Evolutionary conservation across 2,797 vertebrate species (phyloP), one percentile per base, ranked within the genome.

Genomic region (Macroramphosus scolopax): DNA sequence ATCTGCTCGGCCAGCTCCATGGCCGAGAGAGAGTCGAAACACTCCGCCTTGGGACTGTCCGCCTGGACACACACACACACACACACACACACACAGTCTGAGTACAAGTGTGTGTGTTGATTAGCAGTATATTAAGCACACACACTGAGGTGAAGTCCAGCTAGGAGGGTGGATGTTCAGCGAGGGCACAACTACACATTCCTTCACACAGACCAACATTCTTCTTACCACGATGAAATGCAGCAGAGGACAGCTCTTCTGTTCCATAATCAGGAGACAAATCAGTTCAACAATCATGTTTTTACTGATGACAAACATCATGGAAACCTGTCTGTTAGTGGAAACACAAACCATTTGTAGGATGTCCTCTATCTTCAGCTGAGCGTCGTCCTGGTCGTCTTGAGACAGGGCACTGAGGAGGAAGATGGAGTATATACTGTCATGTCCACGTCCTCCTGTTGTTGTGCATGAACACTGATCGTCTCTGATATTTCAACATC

Each of bases 1-100:
- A 98, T 95, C 85, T 98, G 96, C 47, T 98, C 96, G 0, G 96
- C 96, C 60, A 98, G 84, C 62, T 97, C 95, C 93, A 98, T 95
- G 15, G 94, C 95, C 0, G 95, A 95, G 28, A 98, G 81, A 0
- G 91, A 93, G 79, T 97, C 94, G 31, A 98, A 94, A 74, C 92
- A 93, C 78, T 97, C 94, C 0, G 89, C 87, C 75, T 92, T 95
- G 0, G 88, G 87, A 68, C 82, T 89, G 32, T 96, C 83, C 2
- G 57, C 92, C 96, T 97, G 74, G 14, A 53, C 44, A 53, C 22
- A 68, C 26, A 76, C 25, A 48, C 51, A 61, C 31, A 63, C 38
- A 53, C 38, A 41, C 4, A 41, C 8, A 47, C 37, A 37, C 8
- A 49, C 13, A 25, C n/a, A 46, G 1, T 8, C 1, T 6, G 12